Base-by-base conservation (phyloP, 2,797 vertebrate species). In the Echeneis naucrates region DNA sequence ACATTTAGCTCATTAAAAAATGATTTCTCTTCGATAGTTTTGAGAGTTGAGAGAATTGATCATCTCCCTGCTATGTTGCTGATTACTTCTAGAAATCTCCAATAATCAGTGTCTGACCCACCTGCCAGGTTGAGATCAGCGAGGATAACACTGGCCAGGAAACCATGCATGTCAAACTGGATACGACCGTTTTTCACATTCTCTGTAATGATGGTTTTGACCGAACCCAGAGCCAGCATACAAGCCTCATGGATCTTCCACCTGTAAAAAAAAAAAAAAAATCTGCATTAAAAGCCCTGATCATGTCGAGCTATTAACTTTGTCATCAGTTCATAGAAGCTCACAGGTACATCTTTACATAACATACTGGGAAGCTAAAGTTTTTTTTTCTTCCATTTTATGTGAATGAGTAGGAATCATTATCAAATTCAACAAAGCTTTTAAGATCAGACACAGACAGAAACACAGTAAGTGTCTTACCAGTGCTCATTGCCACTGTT, bases 201-300 rank as follows among this genome's bases (percentile, higher is more conserved):
- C 86, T 99, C 98, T 7, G 97, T 97, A 84, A 99, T 95, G 78
- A 97, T 95, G 58, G 96, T 96, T 91, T 99, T 99, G 70, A 99
- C 98, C 0, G 98, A 99, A 66, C 98, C 98, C 19, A 99, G 90
- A 8, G 98, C 96, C 90, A 99, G 87, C 98, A 99, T 97, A 51
- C 97, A 99, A 19, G 98, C 98, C 87, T 99, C 98, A 0, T 99
- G 98, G 69, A 99, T 93, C 90, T 99, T 99, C 98, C 98, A 99
- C 98, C 98, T 99, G 81, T 45, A 10, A 42, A 64, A 21, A 35
- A 35, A 64, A 51, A 40, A 30, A 33, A 30, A 24, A n/a, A 3
- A 19, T n/a, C 12, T 58, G n/a, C n/a, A 19, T 37, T 47, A 7
- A 44, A 26, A 52, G 9, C 19, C n/a, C 27, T 19, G 17, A n/a